Evolutionary conservation across 2,888 invertebrate species (phyloP).

Genomic region (Ganaspis brasiliensis): DNA sequence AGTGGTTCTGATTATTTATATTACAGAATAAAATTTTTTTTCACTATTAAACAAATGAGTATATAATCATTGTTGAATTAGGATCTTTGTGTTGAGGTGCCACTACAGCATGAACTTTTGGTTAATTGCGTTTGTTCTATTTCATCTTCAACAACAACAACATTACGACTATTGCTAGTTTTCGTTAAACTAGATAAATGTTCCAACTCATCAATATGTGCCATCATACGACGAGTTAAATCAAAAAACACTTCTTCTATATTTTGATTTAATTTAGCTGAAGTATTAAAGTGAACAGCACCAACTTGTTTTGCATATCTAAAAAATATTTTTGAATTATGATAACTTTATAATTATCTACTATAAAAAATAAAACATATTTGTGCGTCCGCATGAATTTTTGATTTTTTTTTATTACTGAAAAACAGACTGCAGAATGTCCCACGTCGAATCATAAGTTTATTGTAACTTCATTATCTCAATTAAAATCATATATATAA

Average conservation of each 20-base stretch:
- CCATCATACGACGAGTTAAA: conserved; percentile 89
- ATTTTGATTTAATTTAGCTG: conserved; percentile 95
- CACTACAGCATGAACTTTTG: conserved; percentile 79
- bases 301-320: conserved; percentile 96
- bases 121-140: conserved; percentile 71
- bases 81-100: conserved; percentile 67
- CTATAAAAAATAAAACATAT: no score
- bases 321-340: conserved; percentile 69
- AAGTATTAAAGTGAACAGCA: conserved; percentile 95
- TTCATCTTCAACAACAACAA: conserved; percentile 81
- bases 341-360: conserved; percentile 33
- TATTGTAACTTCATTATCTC: no score
- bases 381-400: no score
- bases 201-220: conserved; percentile 73
- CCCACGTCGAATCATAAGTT: no score
- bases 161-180: conserved; percentile 80
- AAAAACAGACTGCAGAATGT: no score
- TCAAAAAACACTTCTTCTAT: conserved; percentile 95
- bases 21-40: conserved; percentile 50
- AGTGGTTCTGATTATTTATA: no score
- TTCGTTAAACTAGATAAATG: conserved; percentile 77
- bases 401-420: no score
- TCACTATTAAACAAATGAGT: conserved; percentile 2
- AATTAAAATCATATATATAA: no score
- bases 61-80: conserved; percentile 51